These are phyloP conservation scores for Turnix velox DNA, from an alignment of 2,113 vertebrate species.

Conservation along the genomic window DNA sequence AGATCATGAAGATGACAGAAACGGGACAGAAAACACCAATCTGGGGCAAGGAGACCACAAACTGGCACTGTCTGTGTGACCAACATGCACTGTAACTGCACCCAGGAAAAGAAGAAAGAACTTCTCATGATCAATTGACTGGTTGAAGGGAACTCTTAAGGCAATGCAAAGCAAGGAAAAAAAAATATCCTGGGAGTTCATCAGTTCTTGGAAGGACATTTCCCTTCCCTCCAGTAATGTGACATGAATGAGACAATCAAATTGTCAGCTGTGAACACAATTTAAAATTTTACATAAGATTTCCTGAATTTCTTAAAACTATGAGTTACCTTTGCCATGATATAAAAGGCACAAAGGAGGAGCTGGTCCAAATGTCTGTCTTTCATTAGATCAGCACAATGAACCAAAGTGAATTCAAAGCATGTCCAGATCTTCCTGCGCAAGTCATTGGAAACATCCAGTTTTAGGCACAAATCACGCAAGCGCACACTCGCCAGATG, in stretches of 20 bases:
- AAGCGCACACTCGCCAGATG: slow-evolving; percentile 93
- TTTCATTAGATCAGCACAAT: slow-evolving; percentile 88
- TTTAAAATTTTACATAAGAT: neutral
- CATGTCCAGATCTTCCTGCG: slow-evolving; percentile 96
- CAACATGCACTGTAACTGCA: neutral
- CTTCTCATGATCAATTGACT: neutral
- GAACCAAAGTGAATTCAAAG: slow-evolving; percentile 89
- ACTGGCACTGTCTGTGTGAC: neutral
- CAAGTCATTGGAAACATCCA: slow-evolving; percentile 88
- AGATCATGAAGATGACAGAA: neutral
- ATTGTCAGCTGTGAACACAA: neutral
- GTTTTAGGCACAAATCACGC: slow-evolving; percentile 87
- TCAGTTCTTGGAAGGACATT: neutral
- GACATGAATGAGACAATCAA: neutral
- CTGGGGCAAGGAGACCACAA: neutral
- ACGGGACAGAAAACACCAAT: neutral
- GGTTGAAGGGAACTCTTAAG: neutral
- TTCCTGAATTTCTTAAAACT: neutral
- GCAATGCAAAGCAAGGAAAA: neutral
- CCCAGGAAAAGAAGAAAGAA: neutral
- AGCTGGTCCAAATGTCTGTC: slow-evolving; percentile 94
- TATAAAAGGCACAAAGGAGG: slow-evolving; percentile 92
- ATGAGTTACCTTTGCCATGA: slow-evolving; percentile 85
- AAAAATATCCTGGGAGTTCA: neutral
- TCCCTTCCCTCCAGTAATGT: neutral